A percentile compares a stretch with the other conserved stretches of the same genome.
Conservation (phyloP, 2,888 invertebrate species). For the Serripes groenlandicus region DNA sequence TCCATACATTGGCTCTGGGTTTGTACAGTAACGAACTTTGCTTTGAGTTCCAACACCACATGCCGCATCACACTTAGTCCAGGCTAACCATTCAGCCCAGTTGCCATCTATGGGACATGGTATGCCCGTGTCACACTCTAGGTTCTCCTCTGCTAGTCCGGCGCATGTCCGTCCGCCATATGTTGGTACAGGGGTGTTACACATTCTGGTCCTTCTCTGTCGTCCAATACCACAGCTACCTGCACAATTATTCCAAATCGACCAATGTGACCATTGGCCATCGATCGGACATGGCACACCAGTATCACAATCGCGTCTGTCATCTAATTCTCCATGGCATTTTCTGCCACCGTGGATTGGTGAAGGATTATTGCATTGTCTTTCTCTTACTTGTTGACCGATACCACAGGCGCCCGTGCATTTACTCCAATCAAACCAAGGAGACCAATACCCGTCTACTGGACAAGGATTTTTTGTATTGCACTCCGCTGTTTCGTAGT, state of each 20-base stretch:
- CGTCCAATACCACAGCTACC: conserved; percentile 51
- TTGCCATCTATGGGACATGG: conserved; percentile 56
- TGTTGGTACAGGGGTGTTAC: conserved; percentile 43
- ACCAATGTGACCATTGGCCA: conserved; percentile 60
- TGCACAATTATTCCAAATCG: conserved; percentile 43
- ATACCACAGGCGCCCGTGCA: conserved; percentile 53
- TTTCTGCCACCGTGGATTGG: conserved; percentile 54
- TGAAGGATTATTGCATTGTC: conserved; percentile 57
- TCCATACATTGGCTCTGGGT: conserved; percentile 59
- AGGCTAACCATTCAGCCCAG: conserved; percentile 56
- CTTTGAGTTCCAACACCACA: conserved; percentile 49
- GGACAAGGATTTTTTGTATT: conserved; percentile 45
- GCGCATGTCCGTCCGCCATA: conserved; percentile 51
- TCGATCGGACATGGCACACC: conserved; percentile 40
- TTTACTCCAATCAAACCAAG: conserved; percentile 47
- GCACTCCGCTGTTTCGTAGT: conserved; percentile 44
- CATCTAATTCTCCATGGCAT: conserved; percentile 48
- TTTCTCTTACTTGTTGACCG: conserved; percentile 28
- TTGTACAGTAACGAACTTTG: conserved; percentile 48
- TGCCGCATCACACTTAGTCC: conserved; percentile 45
- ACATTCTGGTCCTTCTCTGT: conserved; percentile 24
- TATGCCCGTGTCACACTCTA: conserved; percentile 47
- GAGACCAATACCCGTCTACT: conserved; percentile 60
- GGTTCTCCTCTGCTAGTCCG: conserved; percentile 40
- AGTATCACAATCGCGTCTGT: conserved; percentile 39